Evolutionary conservation across 92 coral and sea anemone genomes (phyloP).

Genomic region (Palythoa heliodiscus): DNA sequence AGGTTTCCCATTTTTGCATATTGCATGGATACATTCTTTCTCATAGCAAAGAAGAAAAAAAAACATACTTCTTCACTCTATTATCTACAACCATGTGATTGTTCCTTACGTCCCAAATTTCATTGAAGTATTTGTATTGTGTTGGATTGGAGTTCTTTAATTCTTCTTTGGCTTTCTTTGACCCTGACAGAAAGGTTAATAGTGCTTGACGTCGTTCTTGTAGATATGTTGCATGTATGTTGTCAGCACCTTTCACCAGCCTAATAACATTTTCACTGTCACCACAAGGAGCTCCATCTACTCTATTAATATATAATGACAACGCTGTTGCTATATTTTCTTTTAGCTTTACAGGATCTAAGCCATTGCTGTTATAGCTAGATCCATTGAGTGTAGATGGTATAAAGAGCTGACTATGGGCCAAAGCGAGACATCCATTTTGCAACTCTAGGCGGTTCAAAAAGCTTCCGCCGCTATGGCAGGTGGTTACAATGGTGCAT

Average conservation of each 20-base stretch:
- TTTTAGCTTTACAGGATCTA: slow-evolving; percentile 21
- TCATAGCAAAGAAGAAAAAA: slow-evolving; percentile 23
- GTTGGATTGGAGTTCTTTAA: slow-evolving; percentile 29
- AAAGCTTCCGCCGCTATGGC: slow-evolving; percentile 65
- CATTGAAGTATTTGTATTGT: slow-evolving; percentile 34
- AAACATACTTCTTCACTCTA: background rate
- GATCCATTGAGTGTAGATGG: slow-evolving; percentile 53
- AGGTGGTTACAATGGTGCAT: slow-evolving; percentile 46
- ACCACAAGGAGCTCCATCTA: slow-evolving; percentile 61
- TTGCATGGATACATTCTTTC: slow-evolving; percentile 27
- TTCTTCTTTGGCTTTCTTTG: slow-evolving; percentile 42
- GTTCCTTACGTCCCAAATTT: slow-evolving; percentile 42
- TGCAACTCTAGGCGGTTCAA: slow-evolving; percentile 45
- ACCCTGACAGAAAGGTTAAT: slow-evolving; percentile 44
- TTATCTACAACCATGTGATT: slow-evolving; percentile 44
- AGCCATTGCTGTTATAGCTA: slow-evolving; percentile 38
- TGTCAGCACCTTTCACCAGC: slow-evolving; percentile 44
- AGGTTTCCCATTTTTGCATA: slow-evolving; percentile 23
- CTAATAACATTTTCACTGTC: slow-evolving; percentile 32
- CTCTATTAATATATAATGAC: slow-evolving; percentile 49
- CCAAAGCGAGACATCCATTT: slow-evolving; percentile 50
- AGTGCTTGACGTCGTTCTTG: slow-evolving; percentile 33
- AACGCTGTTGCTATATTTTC: slow-evolving; percentile 50
- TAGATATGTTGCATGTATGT: slow-evolving; percentile 26
- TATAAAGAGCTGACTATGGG: slow-evolving; percentile 46